These are phyloP conservation scores for Sinocyclocheilus grahami DNA, from an alignment of 2,113 vertebrate genomes.

Conservation along the genomic window DNA sequence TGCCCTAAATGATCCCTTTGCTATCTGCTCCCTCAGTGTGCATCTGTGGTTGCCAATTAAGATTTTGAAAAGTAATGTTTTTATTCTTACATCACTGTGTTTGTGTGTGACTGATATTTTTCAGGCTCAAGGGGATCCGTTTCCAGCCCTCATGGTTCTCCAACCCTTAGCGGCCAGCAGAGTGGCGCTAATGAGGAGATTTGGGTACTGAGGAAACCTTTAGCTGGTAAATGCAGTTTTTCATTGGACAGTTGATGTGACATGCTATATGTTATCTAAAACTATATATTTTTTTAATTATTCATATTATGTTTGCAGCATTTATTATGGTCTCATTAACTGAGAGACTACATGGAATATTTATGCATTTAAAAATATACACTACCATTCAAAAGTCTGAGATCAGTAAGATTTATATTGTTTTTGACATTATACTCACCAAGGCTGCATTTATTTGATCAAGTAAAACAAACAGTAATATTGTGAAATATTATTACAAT, in stretches of 20 bases:
- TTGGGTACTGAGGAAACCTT: conserved; percentile 95
- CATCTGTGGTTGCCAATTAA: neutral
- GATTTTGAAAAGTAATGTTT: conserved; percentile 18
- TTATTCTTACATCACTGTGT: conserved; percentile 46
- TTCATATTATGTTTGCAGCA: neutral
- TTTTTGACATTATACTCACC: neutral
- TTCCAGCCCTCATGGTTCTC: conserved; percentile 86
- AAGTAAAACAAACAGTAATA: neutral
- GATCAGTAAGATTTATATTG: neutral
- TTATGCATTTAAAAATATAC: too few species aligned
- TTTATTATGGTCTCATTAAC: neutral
- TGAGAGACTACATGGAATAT: neutral
- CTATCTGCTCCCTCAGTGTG: conserved; percentile 15
- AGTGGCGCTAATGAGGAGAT: conserved; percentile 85
- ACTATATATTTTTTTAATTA: neutral
- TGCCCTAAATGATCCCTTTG: conserved; percentile 13
- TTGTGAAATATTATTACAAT: neutral
- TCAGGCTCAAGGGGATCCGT: conserved; percentile 86
- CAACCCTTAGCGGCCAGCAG: conserved; percentile 74
- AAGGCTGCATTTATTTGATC: neutral
- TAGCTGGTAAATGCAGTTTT: conserved; percentile 79
- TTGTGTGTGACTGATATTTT: conserved; percentile 46
- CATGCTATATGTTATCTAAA: neutral
- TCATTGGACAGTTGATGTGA: neutral
- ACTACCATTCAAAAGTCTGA: neutral